Evolutionary conservation across 2,797 vertebrate species (phyloP).

Genomic region (Sparus aurata): DNA sequence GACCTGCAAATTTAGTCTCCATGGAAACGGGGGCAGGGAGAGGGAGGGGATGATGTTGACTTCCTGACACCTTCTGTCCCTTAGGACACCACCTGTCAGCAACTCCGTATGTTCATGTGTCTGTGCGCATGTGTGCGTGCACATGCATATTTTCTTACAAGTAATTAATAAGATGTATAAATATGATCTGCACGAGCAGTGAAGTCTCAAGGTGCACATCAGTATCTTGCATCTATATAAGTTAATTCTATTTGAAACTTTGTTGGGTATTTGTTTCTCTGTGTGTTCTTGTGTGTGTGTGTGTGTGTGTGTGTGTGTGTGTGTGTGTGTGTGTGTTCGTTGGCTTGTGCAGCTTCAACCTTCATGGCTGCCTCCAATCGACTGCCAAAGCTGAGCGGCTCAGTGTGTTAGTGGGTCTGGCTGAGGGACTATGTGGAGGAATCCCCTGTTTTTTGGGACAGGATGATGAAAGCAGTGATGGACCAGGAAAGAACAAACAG

Average conservation of each 20-base stretch:
- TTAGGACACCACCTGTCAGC: conserved; percentile 68
- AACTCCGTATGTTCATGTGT: conserved; percentile 36
- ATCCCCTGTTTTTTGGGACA: conserved; percentile 52
- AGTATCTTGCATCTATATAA: neutral
- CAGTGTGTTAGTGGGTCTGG: conserved; percentile 75
- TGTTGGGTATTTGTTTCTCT: conserved; percentile 8
- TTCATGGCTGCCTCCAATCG: conserved; percentile 60
- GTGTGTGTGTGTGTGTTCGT: conserved; percentile 20
- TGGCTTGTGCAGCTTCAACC: conserved; percentile 59
- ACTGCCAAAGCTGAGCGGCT: conserved; percentile 63
- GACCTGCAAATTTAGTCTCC: conserved; percentile 80
- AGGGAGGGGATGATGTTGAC: conserved; percentile 69
- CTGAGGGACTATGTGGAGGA: conserved; percentile 62
- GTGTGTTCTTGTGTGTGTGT: conserved; percentile 1
- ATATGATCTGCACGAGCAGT: neutral
- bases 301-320: conserved; percentile 13
- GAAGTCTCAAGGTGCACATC: neutral
- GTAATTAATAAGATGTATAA: conserved; percentile 29
- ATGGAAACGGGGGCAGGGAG: conserved; percentile 76
- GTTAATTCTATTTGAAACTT: neutral
- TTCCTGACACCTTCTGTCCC: conserved; percentile 79
- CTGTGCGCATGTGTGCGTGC: neutral
- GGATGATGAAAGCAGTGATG: conserved; percentile 27
- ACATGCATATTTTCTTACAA: conserved; percentile 19
- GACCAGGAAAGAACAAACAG: neutral